phyloP scores from a whole-genome alignment of 2,113 vertebrate genomes.

The Spizaetus ornatus region DNA sequence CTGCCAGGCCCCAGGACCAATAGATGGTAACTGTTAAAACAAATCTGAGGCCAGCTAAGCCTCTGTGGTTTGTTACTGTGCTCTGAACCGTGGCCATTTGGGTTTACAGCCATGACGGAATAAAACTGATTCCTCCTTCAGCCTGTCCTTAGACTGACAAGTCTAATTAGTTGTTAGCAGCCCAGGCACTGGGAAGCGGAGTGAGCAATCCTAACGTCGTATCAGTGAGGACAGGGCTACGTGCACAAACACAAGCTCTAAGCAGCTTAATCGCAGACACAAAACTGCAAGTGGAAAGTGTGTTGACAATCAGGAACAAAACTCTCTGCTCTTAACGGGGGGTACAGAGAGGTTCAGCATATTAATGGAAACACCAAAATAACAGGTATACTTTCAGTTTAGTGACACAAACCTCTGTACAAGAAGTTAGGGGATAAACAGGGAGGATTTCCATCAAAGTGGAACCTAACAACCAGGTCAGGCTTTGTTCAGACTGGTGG shows the following conservation, averaged over 20 bases:
- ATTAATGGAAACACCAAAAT: not conserved
- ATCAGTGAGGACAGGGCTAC: not conserved
- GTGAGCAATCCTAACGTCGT: accelerated
- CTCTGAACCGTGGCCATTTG: not conserved
- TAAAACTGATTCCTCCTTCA: not conserved
- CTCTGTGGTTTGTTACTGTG: not conserved
- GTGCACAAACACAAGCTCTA: not conserved
- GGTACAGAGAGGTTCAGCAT: not conserved
- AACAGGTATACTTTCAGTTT: not conserved
- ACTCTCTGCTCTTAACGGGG: not conserved
- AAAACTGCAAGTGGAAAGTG: not conserved
- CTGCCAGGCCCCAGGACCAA: not conserved
- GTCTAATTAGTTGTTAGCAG: not conserved
- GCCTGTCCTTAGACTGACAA: constrained; percentile 9
- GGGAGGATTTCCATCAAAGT: not conserved
- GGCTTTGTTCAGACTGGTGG: not conserved
- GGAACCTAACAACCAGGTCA: not conserved
- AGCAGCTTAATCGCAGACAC: not conserved
- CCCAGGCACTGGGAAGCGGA: accelerated
- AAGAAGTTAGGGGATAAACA: not conserved
- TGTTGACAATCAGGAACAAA: not conserved
- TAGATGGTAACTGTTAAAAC: not conserved
- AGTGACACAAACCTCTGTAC: not conserved
- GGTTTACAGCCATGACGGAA: not conserved
- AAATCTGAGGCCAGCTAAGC: not conserved